Percentiles rank a stretch among this genome's conserved stretches.
These are phyloP conservation scores for Melangyna quadrimaculata DNA, from an alignment of 2,888 invertebrate genomes.

Conservation along the genomic window DNA sequence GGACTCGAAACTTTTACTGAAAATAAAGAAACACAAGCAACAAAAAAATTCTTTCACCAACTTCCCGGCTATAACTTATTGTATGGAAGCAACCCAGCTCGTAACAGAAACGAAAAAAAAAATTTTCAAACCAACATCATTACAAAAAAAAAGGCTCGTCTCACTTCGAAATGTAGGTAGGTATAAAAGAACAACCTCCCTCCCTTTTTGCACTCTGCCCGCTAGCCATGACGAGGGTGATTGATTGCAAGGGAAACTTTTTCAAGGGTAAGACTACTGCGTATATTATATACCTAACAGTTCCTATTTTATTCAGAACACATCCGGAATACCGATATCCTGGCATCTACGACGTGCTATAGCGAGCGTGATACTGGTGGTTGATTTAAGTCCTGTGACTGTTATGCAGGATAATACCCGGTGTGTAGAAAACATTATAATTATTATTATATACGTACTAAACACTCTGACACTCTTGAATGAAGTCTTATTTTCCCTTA, in stretches of 20 bases:
- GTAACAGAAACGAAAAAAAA: constrained; percentile 20
- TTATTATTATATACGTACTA: not conserved
- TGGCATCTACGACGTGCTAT: constrained; percentile 48
- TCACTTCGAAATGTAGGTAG: constrained; percentile 35
- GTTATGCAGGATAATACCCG: constrained; percentile 4
- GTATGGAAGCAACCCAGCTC: constrained; percentile 17
- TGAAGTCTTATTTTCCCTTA: not conserved
- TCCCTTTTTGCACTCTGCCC: not conserved
- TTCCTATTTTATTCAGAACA: constrained; percentile 71
- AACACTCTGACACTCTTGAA: not conserved
- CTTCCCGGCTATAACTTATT: constrained; percentile 41
- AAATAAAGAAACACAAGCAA: not conserved
- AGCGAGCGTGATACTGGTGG: not conserved
- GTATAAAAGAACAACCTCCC: not conserved
- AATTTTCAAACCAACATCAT: constrained; percentile 41
- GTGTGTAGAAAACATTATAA: not conserved
- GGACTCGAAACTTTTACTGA: constrained; percentile 27
- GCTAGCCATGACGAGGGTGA: constrained; percentile 62
- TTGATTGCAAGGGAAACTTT: constrained; percentile 72
- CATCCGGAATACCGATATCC: constrained; percentile 74
- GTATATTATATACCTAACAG: constrained; percentile 55
- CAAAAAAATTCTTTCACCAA: constrained; percentile 36
- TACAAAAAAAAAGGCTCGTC: constrained; percentile 61
- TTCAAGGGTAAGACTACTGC: constrained; percentile 72
- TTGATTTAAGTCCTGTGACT: constrained; percentile 5